Evolutionary conservation across 2,113 vertebrate genomes (phyloP), one percentile per base, ranked within the genome.

Genomic region (Apistogramma diplotaenia): DNA sequence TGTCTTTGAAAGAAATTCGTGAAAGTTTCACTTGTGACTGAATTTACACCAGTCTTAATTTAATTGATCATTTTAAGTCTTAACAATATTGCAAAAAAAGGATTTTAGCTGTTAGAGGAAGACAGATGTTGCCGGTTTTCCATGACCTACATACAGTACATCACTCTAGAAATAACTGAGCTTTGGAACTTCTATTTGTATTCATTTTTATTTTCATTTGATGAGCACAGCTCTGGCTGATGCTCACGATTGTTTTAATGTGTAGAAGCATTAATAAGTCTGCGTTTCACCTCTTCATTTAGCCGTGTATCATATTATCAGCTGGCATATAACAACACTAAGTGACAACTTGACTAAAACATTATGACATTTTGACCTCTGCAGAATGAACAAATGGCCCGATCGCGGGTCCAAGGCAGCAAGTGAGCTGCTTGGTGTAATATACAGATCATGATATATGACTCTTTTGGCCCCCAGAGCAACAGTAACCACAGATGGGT

Each of bases 331-430:
- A 21, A 19, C 6, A 15, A 33, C 49, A 5, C 35, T 58, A 46
- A n/a, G 35, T 29, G 12, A 67, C n/a, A 31, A 40, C 61, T 62
- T 56, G 16, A 71, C 27, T 61, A 5, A 79, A 57, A 60, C 11
- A 13, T 12, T 5, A 8, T 35, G 59, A 85, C 59, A 19, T 31
- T 67, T 61, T 85, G 83, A 82, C 71, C 81, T 87, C 67, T 46
- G 76, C 57, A 74, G 85, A 82, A 78, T 58, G 77, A 67, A 79
- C 62, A 60, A 40, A 70, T 57, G 57, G 53, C 31, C 84, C 43
- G 70, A 85, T 67, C 79, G 27, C 62, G 51, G 67, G 76, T 65
- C 61, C 18, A 23, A 43, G 59, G 61, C 67, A 49, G 72, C 61
- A 19, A 51, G 27, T 4, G 73, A 27, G 74, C 62, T 25, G 35